Conservation (phyloP, 2,888 invertebrate species). For the Ormyrus thymus region DNA sequence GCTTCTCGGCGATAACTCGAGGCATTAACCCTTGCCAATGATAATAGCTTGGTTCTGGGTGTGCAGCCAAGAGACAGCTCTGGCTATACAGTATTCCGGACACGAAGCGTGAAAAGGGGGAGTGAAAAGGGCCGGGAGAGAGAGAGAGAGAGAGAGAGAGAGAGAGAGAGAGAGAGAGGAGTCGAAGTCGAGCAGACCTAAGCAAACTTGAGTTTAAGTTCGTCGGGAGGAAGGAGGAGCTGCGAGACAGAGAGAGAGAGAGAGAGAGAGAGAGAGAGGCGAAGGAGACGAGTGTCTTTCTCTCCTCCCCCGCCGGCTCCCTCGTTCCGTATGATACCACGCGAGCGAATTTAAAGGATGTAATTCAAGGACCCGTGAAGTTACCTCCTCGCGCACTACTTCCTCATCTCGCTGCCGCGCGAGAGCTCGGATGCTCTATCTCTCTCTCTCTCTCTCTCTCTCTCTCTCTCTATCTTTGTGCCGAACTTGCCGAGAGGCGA, state of each 20-base stretch:
- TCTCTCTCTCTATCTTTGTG: too few species aligned
- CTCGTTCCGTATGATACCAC: background rate
- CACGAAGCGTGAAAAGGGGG: slow-evolving; percentile 26
- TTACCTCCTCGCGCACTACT: background rate
- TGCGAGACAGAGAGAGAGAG: too few species aligned
- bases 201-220: slow-evolving; percentile 38
- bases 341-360: slow-evolving; percentile 26
- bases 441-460: too few species aligned
- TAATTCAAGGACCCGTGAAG: slow-evolving; percentile 36
- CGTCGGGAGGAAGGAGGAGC: too few species aligned
- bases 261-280: too few species aligned
- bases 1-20: too few species aligned
- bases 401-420: too few species aligned
- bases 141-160: background rate
- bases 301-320: background rate
- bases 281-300: background rate
- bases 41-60: background rate
- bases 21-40: too few species aligned
- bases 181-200: slow-evolving; percentile 2
- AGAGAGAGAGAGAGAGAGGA: background rate
- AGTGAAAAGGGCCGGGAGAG: background rate
- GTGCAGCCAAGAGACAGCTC: slow-evolving; percentile 5
- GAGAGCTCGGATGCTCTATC: too few species aligned
- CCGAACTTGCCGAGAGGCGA: background rate
- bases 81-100: slow-evolving; percentile 9